Percentiles rank a stretch among this genome's conserved stretches.
Evolutionary conservation across 2,797 vertebrate genomes (phyloP).

Genomic region (Lepilemur septentrionalis): DNA sequence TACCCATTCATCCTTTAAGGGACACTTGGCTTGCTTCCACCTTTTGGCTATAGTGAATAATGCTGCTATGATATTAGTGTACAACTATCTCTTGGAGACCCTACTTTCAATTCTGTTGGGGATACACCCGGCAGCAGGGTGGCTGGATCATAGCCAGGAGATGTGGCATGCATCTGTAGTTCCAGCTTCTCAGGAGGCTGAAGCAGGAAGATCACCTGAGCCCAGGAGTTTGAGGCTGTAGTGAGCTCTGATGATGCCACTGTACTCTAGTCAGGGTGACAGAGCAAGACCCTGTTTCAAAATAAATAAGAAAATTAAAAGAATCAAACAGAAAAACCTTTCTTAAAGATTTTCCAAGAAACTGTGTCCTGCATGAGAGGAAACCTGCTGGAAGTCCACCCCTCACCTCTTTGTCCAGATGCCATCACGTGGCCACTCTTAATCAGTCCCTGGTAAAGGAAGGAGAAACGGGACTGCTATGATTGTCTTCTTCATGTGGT

Average conservation of each 20-base stretch:
- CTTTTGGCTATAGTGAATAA: neutral
- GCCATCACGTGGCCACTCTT: neutral
- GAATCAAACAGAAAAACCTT: neutral
- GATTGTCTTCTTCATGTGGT: neutral
- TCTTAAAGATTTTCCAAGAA: neutral
- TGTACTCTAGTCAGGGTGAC: too few relatives aligned
- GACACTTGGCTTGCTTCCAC: neutral
- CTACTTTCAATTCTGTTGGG: neutral
- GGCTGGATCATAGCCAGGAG: neutral
- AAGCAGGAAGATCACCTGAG: too few relatives aligned
- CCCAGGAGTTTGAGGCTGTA: too few relatives aligned
- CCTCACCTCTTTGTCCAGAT: neutral
- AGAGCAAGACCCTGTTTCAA: too few relatives aligned
- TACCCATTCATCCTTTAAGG: too few relatives aligned
- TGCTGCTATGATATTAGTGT: neutral
- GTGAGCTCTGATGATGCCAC: too few relatives aligned
- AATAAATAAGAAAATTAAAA: too few relatives aligned
- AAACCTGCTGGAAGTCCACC: neutral
- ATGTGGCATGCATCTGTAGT: too few relatives aligned
- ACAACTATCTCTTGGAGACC: neutral
- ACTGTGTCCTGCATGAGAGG: neutral
- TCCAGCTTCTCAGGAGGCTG: too few relatives aligned
- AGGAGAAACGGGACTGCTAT: neutral
- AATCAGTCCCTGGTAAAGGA: neutral
- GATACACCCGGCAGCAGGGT: neutral